Percentiles rank a stretch among this genome's conserved stretches.
These are phyloP conservation scores for Carcinoscorpius rotundicauda DNA, from an alignment of 1,140 invertebrate species.

Conservation along the genomic window DNA sequence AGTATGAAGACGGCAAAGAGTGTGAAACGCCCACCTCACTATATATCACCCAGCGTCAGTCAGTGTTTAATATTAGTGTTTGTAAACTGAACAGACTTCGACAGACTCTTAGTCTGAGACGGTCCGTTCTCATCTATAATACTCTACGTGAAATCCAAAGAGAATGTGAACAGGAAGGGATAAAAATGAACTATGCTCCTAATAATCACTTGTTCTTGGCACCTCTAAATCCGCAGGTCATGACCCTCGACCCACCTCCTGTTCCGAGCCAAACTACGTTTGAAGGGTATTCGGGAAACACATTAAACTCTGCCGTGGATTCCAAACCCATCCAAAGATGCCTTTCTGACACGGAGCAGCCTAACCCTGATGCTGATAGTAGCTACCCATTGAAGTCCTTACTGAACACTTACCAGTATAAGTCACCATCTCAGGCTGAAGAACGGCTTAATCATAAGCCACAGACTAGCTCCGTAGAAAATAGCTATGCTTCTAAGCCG, in stretches of 20 bases:
- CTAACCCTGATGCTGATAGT: no score
- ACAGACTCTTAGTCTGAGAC: conserved; percentile 70
- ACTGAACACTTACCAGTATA: not conserved
- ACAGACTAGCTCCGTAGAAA: not conserved
- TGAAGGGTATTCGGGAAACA: no score
- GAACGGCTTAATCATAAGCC: conserved; percentile 10
- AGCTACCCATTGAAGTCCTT: not conserved
- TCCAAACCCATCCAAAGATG: conserved; percentile 9
- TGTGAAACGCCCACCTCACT: not conserved
- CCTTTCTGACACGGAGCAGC: conserved; percentile 2
- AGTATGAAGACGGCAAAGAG: conserved; percentile 13
- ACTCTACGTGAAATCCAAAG: conserved; percentile 78
- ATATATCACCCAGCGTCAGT: conserved; percentile 46
- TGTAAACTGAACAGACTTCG: conserved; percentile 77
- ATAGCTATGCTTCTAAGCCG: not conserved
- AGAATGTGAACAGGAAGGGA: conserved; percentile 40
- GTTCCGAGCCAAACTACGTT: not conserved
- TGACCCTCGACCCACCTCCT: no score
- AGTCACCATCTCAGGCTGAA: conserved; percentile 5
- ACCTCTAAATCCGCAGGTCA: conserved; percentile 7
- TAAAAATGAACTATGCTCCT: conserved; percentile 35
- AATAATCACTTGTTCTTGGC: conserved; percentile 72
- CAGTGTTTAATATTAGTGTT: conserved; percentile 84
- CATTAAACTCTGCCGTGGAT: not conserved
- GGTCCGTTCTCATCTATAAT: conserved; percentile 88